Conservation (phyloP, 1,140 invertebrate genomes). For the Eriosoma lanigerum region DNA sequence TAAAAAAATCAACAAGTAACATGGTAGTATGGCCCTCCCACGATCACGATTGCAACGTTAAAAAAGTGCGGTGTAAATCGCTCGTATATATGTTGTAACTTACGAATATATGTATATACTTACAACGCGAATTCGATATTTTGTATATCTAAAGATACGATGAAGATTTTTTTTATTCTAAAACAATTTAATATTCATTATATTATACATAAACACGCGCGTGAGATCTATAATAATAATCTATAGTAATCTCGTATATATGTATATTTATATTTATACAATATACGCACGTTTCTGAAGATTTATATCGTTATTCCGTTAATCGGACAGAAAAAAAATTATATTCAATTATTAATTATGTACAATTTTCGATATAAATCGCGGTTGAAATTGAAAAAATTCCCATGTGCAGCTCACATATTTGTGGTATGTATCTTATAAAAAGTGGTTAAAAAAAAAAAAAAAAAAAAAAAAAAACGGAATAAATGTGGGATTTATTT, state of each 20-base stretch:
- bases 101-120: too few species aligned
- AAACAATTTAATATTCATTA: conserved; percentile 6
- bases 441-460: background rate
- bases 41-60: background rate
- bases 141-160: background rate
- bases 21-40: background rate
- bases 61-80: background rate
- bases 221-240: background rate
- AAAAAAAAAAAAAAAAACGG: background rate
- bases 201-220: background rate
- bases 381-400: background rate
- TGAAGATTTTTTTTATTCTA: background rate
- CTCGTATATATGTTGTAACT: background rate
- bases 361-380: background rate
- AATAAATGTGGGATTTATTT: background rate
- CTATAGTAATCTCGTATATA: background rate
- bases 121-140: background rate
- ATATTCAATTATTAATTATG: conserved; percentile 6
- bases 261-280: background rate
- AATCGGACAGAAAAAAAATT: background rate
- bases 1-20: conserved; percentile 18
- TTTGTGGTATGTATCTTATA: background rate
- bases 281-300: background rate
- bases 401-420: background rate
- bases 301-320: background rate